Conservation (phyloP, 1,140 invertebrate species). For the Magallana gigas region DNA sequence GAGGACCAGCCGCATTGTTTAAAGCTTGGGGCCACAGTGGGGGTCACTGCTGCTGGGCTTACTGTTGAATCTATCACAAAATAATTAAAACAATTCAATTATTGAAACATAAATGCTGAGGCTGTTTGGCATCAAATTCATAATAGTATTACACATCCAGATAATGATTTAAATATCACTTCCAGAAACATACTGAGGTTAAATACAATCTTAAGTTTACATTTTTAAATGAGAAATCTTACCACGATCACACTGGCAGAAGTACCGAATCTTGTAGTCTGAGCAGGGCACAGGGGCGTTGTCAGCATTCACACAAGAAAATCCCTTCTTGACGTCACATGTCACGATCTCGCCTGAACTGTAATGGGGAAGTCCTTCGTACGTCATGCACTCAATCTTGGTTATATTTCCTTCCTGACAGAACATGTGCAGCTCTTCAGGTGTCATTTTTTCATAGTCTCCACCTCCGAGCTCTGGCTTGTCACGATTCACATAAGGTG, state of each 20-base stretch:
- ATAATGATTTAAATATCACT: too few species aligned
- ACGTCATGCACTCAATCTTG: constrained; percentile 64
- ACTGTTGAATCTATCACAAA: not conserved
- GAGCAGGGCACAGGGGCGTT: constrained; percentile 72
- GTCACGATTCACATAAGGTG: constrained; percentile 69
- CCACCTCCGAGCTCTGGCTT: constrained; percentile 62
- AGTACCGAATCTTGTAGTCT: constrained; percentile 79
- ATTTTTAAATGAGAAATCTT: not conserved
- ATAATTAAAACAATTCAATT: not conserved
- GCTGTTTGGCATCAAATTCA: too few species aligned
- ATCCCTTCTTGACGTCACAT: constrained; percentile 61
- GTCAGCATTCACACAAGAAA: constrained; percentile 64
- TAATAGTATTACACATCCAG: too few species aligned
- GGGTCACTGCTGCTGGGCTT: constrained; percentile 3
- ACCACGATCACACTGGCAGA: constrained; percentile 74
- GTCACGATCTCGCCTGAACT: constrained; percentile 60
- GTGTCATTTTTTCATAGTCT: constrained; percentile 63
- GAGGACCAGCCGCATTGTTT: constrained; percentile 67
- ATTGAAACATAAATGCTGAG: too few species aligned
- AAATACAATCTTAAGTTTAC: too few species aligned
- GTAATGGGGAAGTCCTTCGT: constrained; percentile 51
- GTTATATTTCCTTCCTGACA: constrained; percentile 67
- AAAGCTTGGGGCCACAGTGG: constrained; percentile 24
- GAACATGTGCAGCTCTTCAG: constrained; percentile 58
- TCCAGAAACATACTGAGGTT: too few species aligned